Evolutionary conservation across 2,888 invertebrate genomes (phyloP).

Genomic region (Scrobipalpa costella): DNA sequence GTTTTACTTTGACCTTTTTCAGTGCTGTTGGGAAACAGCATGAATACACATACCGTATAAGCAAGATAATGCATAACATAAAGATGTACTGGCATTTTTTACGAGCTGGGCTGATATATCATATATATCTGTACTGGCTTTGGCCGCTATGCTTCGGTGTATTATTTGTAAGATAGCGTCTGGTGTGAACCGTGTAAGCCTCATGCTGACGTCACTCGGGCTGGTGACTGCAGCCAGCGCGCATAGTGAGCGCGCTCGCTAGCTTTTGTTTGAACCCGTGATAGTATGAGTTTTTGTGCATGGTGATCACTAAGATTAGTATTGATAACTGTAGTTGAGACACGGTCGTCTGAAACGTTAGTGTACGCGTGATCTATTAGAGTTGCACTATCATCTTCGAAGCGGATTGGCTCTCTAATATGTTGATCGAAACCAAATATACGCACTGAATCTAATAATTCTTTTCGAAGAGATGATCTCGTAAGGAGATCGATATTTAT

Average conservation of each 20-base stretch:
- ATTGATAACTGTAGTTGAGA: background rate
- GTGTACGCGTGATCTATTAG: slow-evolving; percentile 14
- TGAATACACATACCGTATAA: background rate
- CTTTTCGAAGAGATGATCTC: background rate
- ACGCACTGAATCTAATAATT: background rate
- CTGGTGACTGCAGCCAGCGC: background rate
- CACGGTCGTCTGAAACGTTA: background rate
- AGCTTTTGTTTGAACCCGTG: too few relatives aligned
- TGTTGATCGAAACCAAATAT: background rate
- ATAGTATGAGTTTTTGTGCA: slow-evolving; percentile 16
- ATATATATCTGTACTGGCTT: slow-evolving; percentile 6
- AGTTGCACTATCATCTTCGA: background rate
- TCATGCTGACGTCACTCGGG: background rate
- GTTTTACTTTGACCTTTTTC: slow-evolving; percentile 1
- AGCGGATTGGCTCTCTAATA: background rate
- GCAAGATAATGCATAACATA: background rate
- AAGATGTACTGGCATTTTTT: background rate
- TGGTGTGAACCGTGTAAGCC: background rate
- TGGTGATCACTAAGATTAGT: slow-evolving; percentile 10
- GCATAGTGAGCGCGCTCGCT: too few relatives aligned
- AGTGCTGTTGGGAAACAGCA: background rate
- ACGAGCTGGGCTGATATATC: slow-evolving; percentile 14
- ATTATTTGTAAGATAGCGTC: background rate
- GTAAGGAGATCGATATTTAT: background rate
- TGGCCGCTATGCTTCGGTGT: background rate